phyloP scores from a whole-genome alignment of 2,113 vertebrate species.

The Narcine bancroftii region DNA sequence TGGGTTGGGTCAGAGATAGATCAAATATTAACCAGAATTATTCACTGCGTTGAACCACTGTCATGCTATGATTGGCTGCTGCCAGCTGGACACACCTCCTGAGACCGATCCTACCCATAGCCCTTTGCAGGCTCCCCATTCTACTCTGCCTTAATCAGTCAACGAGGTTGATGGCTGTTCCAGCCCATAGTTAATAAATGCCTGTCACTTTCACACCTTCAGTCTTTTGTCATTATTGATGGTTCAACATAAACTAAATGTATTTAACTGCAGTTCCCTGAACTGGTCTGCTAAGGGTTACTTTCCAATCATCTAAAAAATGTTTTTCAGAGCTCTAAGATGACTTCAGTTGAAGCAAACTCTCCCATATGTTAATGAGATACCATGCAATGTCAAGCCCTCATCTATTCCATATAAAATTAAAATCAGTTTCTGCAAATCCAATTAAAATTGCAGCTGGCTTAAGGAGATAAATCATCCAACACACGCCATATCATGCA shows the following conservation, averaged over 20 bases:
- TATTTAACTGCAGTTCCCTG: background rate
- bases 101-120: too few species aligned
- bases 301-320: background rate
- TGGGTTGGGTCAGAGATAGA: too few species aligned
- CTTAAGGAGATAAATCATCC: background rate
- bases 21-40: background rate
- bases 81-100: too few species aligned
- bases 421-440: background rate
- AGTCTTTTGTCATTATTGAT: background rate
- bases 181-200: too few species aligned
- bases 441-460: background rate
- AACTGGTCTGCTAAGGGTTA: too few species aligned
- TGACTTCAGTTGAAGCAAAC: background rate
- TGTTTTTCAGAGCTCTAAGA: background rate
- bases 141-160: too few species aligned
- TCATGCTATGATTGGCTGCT: too few species aligned
- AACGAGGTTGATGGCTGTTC: too few species aligned
- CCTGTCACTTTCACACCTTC: too few species aligned
- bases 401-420: background rate
- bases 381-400: background rate
- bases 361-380: background rate
- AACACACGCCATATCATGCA: background rate
- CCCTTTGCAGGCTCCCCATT: too few species aligned
- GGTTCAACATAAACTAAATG: background rate
- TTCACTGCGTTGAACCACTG: too few species aligned